Conservation (phyloP, 2,888 invertebrate genomes). For the Morpho helenor region DNA sequence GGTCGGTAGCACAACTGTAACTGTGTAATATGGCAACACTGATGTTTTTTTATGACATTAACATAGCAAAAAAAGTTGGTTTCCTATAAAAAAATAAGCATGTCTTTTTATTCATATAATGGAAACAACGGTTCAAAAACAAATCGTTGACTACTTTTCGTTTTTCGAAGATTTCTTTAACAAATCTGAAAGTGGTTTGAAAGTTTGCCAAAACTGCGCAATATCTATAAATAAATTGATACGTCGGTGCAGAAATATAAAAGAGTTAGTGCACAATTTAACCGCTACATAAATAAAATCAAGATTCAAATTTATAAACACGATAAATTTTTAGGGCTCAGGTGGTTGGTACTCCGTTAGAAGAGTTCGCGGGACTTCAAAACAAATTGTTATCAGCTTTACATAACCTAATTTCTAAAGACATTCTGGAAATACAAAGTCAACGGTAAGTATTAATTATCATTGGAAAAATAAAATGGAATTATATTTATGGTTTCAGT, state of each 20-base stretch:
- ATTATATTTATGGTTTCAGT: no score
- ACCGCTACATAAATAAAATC: no score
- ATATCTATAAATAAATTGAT: conserved; percentile 73
- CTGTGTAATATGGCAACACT: no score
- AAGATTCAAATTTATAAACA: no score
- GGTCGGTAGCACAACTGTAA: no score
- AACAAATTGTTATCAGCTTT: conserved; percentile 55
- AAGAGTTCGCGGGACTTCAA: conserved; percentile 61
- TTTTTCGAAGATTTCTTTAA: conserved; percentile 70
- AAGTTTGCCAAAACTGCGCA: conserved; percentile 71
- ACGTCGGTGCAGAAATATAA: conserved; percentile 70
- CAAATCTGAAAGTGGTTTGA: conserved; percentile 66
- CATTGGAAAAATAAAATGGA: no score
- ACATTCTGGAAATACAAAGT: conserved; percentile 60
- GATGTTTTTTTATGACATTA: no score
- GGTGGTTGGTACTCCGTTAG: conserved; percentile 59
- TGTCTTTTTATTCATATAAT: conserved; percentile 42
- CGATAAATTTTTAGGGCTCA: conserved; percentile 56
- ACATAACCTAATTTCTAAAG: conserved; percentile 60
- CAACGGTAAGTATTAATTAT: conserved; percentile 48
- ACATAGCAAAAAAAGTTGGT: no score
- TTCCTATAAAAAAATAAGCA: conserved; percentile 19
- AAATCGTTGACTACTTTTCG: conserved; percentile 73
- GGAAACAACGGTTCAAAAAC: conserved; percentile 73
- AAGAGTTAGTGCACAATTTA: conserved; percentile 54